Base-by-base conservation (phyloP, 1,140 invertebrate species). In the Armadillidium nasatum region DNA sequence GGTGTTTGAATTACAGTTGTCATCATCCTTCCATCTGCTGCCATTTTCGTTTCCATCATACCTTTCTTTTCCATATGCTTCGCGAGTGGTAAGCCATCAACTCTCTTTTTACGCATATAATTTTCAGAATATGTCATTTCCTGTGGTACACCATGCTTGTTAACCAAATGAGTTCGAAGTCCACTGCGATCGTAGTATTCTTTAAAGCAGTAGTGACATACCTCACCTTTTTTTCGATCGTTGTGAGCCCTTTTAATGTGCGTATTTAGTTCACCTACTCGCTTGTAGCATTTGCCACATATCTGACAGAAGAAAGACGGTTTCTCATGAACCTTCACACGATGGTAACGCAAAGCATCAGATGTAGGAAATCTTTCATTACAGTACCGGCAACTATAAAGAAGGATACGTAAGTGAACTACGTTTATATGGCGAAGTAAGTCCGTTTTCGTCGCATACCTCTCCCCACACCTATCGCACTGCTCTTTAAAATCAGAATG, bases 401-500 rank as follows among this genome's bases (percentile, higher is more conserved):
- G 75, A 10, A 81, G 75, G 46, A 81, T 81, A 7, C 74, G 76
- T 21, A 81, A 71, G 43, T 81, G 80, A 7, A 81, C 80, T 9
- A 81, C 80, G 71, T 81, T 81, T 44, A 81, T 78, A 22, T 81
- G 80, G 15, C 80, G 70, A 43, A 81, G 66, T 21, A 81, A 72
- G 66, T 81, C 80, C 10, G 80, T 81, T 70, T 81, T 81, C 21
- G 80, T 81, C 54, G 80, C 80, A 71, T 81, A 81, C 10, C 78
- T 60, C 33, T 81, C 80, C 7, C 80, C 80, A 77, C 80, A 81
- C n/a, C 80, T 74, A 73, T 81, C 80, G 77, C 80, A 81, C 70
- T 81, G 77, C 66, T 81, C 80, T 66, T 81, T 81, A 67, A 81
- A 81, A 13, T 81, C 80, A 22, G 80, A 81, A 66, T 81, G 80